phyloP scores from a whole-genome alignment of 1,140 invertebrate species.

The Drosophila biarmipes region DNA sequence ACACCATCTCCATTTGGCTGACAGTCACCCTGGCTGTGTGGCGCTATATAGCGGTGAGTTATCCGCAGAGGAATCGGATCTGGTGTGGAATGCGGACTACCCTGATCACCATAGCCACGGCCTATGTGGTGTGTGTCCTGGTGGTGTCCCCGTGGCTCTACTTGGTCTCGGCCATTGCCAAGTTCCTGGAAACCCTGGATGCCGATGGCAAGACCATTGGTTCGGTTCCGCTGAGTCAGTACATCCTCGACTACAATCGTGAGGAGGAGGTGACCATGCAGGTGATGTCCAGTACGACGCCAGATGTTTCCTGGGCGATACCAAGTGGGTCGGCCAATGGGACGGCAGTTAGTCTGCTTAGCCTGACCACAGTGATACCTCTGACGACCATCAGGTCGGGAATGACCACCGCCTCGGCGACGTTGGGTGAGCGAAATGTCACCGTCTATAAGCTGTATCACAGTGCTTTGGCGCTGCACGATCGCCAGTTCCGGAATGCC shows the following conservation, averaged over 20 bases:
- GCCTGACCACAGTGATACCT: constrained; percentile 35
- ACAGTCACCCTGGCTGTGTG: constrained; percentile 96
- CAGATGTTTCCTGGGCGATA: constrained; percentile 48
- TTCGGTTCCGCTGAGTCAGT: constrained; percentile 65
- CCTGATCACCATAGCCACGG: constrained; percentile 89
- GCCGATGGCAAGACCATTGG: constrained; percentile 84
- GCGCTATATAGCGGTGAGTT: constrained; percentile 95
- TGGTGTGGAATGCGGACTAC: constrained; percentile 92
- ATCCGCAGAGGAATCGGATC: constrained; percentile 90
- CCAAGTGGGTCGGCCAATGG: constrained; percentile 17
- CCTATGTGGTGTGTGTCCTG: constrained; percentile 92
- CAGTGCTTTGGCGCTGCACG: constrained; percentile 66
- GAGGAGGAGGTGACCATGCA: constrained; percentile 60
- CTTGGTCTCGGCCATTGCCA: constrained; percentile 88
- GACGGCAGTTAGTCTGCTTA: constrained; percentile 20
- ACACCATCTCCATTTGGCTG: constrained; percentile 96
- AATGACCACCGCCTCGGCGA: neutral
- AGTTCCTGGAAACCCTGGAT: constrained; percentile 84
- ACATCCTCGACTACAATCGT: constrained; percentile 66
- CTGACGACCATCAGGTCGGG: constrained; percentile 18
- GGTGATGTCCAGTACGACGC: constrained; percentile 70
- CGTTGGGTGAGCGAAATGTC: constrained; percentile 59
- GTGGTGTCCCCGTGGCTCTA: constrained; percentile 93
- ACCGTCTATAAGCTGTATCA: constrained; percentile 71
- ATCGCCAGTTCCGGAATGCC: constrained; percentile 83